Percentiles rank a stretch among this genome's conserved stretches.
phyloP scores from a whole-genome alignment of 1,140 invertebrate genomes.

The Drosophila ohnishii region DNA sequence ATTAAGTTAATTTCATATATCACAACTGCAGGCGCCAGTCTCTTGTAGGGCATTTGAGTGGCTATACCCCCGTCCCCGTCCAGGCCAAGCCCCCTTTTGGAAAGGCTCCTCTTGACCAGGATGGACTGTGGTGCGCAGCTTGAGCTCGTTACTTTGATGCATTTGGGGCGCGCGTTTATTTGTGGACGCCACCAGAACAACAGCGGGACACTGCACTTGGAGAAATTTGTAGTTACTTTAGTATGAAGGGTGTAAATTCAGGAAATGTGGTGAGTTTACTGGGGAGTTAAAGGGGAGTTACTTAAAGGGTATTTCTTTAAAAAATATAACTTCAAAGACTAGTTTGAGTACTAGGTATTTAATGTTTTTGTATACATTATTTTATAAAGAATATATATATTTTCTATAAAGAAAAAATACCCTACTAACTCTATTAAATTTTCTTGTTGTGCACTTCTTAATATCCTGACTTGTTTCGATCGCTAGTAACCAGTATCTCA shows the following conservation, averaged over 20 bases:
- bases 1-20: slow-evolving; percentile 82
- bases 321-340: background rate
- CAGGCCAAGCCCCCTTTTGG: slow-evolving; percentile 3
- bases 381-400: background rate
- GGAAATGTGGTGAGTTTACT: background rate
- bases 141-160: slow-evolving; percentile 82
- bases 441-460: slow-evolving; percentile 15
- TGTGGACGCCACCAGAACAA: slow-evolving; percentile 65
- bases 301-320: background rate
- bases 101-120: slow-evolving; percentile 15
- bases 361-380: background rate
- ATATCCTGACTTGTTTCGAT: slow-evolving; percentile 8
- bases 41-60: slow-evolving; percentile 44
- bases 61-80: slow-evolving; percentile 3
- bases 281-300: background rate
- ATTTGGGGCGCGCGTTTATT: slow-evolving; percentile 77
- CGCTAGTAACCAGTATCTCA: slow-evolving; percentile 8
- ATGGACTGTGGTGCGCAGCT: slow-evolving; percentile 72
- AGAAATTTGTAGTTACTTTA: background rate
- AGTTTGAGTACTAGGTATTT: background rate
- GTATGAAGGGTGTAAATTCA: background rate
- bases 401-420: too few species aligned
- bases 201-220: slow-evolving; percentile 60
- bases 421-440: background rate
- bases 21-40: slow-evolving; percentile 68